Evolutionary conservation across 2,113 vertebrate genomes (phyloP), one percentile per base, ranked within the genome.

Genomic region (Bubo scandiacus): DNA sequence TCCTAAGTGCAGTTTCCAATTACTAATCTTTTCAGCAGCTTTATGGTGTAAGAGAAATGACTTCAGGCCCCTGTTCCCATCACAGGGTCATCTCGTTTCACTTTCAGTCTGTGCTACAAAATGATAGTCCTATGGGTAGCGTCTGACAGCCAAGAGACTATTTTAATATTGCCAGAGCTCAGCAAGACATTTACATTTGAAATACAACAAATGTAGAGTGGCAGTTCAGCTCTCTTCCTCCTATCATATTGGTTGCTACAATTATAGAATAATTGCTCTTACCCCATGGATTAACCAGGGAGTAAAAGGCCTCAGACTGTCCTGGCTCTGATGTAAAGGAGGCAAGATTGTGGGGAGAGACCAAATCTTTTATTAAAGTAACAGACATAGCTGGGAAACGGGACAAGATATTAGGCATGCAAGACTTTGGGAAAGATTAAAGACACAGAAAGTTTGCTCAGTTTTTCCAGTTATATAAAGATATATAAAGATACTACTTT

Each of bases 11-110:
- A 81, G 84, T 92, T 96, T 97, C 94, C 84, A 94, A 84, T 97
- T 97, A 93, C 93, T 81, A 86, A 95, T 93, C 92, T 95, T 95
- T 96, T 94, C 97, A 96, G 92, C 93, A 91, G 92, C 88, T 95
- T 95, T 94, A 58, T 63, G 23, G 61, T 92, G 47, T 91, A 75
- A 83, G 27, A 96, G 94, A 96, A 96, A 95, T 94, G 2, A 94
- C 93, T 97, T 65, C 86, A 91, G 90, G 71, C 71, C 45, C 51
- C 58, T 52, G 59, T 45, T 90, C 58, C 67, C 81, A 85, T 81
- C 90, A 82, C 67, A 65, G 81, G 90, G 90, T 97, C 96, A 94
- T 84, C 88, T 95, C 4, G 27, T 95, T 95, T 90, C 78, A 81
- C 84, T 96, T 96, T 86, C 86, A 55, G 73, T 74, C 89, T 80